phyloP scores from a whole-genome alignment of 2,797 vertebrate genomes.

The Phrynocephalus guinanensis region DNA sequence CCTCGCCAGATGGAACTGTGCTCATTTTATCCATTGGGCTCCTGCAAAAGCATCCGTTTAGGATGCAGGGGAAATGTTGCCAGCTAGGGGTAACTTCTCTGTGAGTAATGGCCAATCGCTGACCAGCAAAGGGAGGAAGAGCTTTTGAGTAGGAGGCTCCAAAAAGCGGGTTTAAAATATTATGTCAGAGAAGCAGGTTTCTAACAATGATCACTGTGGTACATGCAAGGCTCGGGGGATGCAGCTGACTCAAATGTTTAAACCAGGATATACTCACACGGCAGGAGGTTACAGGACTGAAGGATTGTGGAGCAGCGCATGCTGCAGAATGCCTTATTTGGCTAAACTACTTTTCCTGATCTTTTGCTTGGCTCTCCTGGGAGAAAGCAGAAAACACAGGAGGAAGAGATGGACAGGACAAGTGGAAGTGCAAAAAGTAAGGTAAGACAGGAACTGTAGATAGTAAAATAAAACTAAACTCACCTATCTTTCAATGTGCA shows the following conservation, averaged over 20 bases:
- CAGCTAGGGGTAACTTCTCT: slow-evolving; percentile 61
- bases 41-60: slow-evolving; percentile 71
- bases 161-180: slow-evolving; percentile 52
- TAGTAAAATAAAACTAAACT: neutral
- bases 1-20: slow-evolving; percentile 61
- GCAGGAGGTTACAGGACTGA: slow-evolving; percentile 69
- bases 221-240: slow-evolving; percentile 25
- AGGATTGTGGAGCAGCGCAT: slow-evolving; percentile 64
- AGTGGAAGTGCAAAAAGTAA: slow-evolving; percentile 80
- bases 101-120: slow-evolving; percentile 74
- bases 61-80: slow-evolving; percentile 69
- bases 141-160: slow-evolving; percentile 31
- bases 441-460: too few relatives aligned
- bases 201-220: neutral
- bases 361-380: slow-evolving; percentile 80
- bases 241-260: slow-evolving; percentile 73
- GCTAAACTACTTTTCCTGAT: slow-evolving; percentile 80
- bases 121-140: slow-evolving; percentile 41
- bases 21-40: slow-evolving; percentile 76
- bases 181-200: slow-evolving; percentile 45
- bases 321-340: slow-evolving; percentile 82
- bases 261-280: slow-evolving; percentile 59
- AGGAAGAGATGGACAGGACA: slow-evolving; percentile 84
- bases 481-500: neutral
- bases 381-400: slow-evolving; percentile 83